Conservation (phyloP, 2,888 invertebrate species). For the Drosophila infuscata region DNA sequence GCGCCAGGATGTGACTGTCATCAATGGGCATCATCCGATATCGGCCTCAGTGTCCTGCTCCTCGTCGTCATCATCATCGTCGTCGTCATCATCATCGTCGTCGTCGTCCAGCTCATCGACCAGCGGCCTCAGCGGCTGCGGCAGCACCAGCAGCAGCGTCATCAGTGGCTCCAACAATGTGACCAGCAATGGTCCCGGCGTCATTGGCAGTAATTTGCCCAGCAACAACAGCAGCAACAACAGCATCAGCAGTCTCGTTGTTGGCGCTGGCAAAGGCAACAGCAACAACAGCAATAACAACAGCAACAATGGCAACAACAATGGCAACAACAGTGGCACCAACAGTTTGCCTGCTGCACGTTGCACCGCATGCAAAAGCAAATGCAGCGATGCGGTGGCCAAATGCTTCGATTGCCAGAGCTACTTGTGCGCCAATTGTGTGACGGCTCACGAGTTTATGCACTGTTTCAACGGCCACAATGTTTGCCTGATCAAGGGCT, state of each 20-base stretch:
- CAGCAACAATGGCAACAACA: conserved; percentile 28
- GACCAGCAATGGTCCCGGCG: conserved; percentile 85
- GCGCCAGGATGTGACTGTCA: conserved; percentile 74
- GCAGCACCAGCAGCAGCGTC: conserved; percentile 86
- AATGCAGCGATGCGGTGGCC: conserved; percentile 96
- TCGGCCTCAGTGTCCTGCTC: conserved; percentile 83
- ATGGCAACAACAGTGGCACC: conserved; percentile 33
- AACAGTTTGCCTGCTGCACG: conserved; percentile 84
- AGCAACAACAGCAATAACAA: conserved; percentile 21
- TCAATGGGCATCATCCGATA: conserved; percentile 83
- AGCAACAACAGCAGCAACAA: conserved; percentile 38
- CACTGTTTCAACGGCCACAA: conserved; percentile 99
- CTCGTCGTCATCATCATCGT: conserved; percentile 79
- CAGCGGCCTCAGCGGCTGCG: conserved; percentile 87
- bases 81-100: conserved; percentile 78
- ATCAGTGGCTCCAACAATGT: conserved; percentile 47
- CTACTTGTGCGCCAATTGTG: conserved; percentile 98
- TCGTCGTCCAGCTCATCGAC: conserved; percentile 79
- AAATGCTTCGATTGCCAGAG: conserved; percentile 98
- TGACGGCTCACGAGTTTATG: conserved; percentile 99
- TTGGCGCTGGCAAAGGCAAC: conserved; percentile 66
- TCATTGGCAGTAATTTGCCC: conserved; percentile 85
- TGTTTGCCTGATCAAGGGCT: conserved; percentile 87
- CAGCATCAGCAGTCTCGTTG: conserved; percentile 64
- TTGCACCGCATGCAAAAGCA: conserved; percentile 98